Evolutionary conservation across 2,113 vertebrate species (phyloP), one percentile per base, ranked within the genome.

Genomic region (Istiophorus platypterus): DNA sequence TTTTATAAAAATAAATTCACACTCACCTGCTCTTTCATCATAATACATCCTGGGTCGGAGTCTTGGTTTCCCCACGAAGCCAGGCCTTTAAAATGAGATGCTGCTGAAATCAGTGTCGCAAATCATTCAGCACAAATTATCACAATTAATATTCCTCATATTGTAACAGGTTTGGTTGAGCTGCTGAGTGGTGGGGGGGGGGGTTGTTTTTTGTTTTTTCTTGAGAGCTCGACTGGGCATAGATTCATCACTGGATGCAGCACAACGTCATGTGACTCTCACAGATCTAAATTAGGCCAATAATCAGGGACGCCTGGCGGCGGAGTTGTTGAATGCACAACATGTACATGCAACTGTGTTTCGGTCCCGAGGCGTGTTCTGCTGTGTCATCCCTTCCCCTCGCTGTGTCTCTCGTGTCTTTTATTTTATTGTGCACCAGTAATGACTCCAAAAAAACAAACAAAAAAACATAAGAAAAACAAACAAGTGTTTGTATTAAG

Each of bases 221-320:
- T 37, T 2, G 8, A 67, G 73, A 76, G 77, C 18, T 18, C 27
- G 5, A 73, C 81, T 73, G 76, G 63, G 80, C 88, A 71, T 45
- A 51, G 52, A 86, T 81, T 89, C 82, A 82, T 90, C 81, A 65
- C 56, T 63, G 76, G 70, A 71, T 66, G 67, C 65, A 11, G 31
- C 56, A 15, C 51, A 0, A 18, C 12, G 68, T 88, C 91, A 88
- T 62, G 83, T 88, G 88, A 85, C 58, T 77, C 79, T 85, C 72
- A 22, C 81, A 58, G 81, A 76, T 91, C 88, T 91, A 91, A 92
- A 92, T 90, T 42, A 87, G 92, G 92, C 88, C 89, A 81, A 88
- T 89, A 81, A 87, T 86, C 82, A 82, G 73, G 80, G 85, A 80
- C 77, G 90, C 88, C 90, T 89, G 86, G 86, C 81, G 75, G 90